Evolutionary conservation across 2,113 vertebrate genomes (phyloP), one percentile per base, ranked within the genome.

Genomic region (Ceratotherium simum): DNA sequence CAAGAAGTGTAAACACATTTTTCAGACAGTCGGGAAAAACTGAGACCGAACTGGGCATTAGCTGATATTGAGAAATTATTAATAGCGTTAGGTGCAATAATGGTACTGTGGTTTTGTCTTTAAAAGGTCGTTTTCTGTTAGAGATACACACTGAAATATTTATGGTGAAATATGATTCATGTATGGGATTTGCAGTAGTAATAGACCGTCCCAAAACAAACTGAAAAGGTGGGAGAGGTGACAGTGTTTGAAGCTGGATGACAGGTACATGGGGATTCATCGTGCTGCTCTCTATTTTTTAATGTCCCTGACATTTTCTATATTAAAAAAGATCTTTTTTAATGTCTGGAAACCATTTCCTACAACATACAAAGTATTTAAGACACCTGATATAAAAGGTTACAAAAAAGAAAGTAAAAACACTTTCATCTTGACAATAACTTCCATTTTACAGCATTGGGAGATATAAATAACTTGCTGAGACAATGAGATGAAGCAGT

Each of bases 101-200:
- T 21, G 20, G 70, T 5, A n/a, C 16, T 29, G 54, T 13, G 88
- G 58, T 46, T 95, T 48, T 56, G 16, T 91, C 64, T 75, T 75
- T n/a, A 76, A 56, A 87, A 72, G 42, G n/a, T 23, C 18, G 16
- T 80, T 81, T 62, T 86, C 78, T 70, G 62, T 54, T 56, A 46
- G 25, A 54, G 51, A 39, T 3, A 76, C 73, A 56, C n/a, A 7
- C 73, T 90, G 51, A 87, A 93, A 94, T 75, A 83, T 78, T 64
- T 80, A 84, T 23, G 42, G 36, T 18, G 81, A 91, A 67, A 60
- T 16, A 39, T 0, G 62, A 81, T 23, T 72, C 90, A n/a, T 0
- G 0, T 29, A 67, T 84, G 54, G 18, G 36, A 80, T 91, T n/a
- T 42, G 70, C 80, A 83, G 1, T 18, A 83, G 1, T 18, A 75